Percentiles rank a stretch among this genome's conserved stretches.
phyloP scores from a whole-genome alignment of 2,113 vertebrate species.

The Macheiramphus alcinus region DNA sequence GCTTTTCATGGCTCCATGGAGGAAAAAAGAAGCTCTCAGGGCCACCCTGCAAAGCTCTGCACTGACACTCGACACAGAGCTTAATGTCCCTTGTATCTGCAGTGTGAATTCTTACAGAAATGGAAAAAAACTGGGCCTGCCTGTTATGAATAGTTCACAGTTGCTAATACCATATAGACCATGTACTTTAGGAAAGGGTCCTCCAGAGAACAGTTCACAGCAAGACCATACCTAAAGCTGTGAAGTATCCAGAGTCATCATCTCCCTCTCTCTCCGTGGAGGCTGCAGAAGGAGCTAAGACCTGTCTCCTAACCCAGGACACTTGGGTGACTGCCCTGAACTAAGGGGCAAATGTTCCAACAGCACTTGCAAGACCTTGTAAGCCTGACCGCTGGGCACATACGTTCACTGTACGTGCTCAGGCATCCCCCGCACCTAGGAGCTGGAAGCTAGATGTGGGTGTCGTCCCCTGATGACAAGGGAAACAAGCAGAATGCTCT shows the following conservation, averaged over 20 bases:
- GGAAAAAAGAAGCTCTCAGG: neutral
- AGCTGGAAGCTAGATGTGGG: neutral
- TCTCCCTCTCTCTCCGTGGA: neutral
- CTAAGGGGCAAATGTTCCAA: neutral
- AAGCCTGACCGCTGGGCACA: neutral
- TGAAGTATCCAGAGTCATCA: neutral
- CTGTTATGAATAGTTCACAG: neutral
- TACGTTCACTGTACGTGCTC: accelerated
- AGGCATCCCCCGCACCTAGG: neutral
- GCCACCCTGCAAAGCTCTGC: neutral
- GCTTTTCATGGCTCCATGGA: neutral
- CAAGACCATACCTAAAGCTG: neutral
- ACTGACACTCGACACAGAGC: accelerated
- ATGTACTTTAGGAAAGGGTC: neutral
- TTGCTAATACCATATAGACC: neutral
- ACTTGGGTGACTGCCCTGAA: neutral
- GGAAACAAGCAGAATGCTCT: neutral
- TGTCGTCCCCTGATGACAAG: neutral
- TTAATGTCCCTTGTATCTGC: neutral
- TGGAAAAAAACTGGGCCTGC: neutral
- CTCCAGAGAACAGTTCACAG: neutral
- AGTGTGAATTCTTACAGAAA: neutral
- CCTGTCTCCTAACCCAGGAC: neutral
- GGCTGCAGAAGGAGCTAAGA: neutral
- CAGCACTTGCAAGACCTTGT: neutral